A percentile compares a stretch with the other conserved stretches of the same genome.
These are phyloP conservation scores for Cephus runcator DNA, from an alignment of 2,888 invertebrate genomes.

Conservation along the genomic window DNA sequence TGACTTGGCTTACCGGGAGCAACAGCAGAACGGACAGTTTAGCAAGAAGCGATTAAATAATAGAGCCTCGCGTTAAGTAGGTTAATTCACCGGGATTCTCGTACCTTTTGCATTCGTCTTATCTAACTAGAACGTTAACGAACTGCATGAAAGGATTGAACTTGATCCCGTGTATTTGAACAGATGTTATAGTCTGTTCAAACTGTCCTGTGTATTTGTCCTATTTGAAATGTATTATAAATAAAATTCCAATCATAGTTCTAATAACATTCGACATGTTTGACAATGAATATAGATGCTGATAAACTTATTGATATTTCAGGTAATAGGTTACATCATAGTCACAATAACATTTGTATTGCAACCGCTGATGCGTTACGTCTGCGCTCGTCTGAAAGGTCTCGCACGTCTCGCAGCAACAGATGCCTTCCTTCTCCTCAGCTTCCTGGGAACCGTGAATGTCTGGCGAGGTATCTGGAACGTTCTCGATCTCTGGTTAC, in stretches of 20 bases:
- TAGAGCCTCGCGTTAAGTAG: conserved; percentile 32
- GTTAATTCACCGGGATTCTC: conserved; percentile 28
- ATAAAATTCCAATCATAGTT: not conserved
- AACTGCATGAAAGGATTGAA: conserved; percentile 21
- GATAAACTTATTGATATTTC: conserved; percentile 41
- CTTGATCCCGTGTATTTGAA: conserved; percentile 28
- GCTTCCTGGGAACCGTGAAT: conserved; percentile 85
- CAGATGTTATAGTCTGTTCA: not conserved
- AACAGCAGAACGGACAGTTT: conserved; percentile 23
- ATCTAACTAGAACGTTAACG: conserved; percentile 12
- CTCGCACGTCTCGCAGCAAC: conserved; percentile 76
- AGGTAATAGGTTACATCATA: conserved; percentile 80
- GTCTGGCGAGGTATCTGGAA: conserved; percentile 92
- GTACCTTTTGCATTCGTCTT: conserved; percentile 17
- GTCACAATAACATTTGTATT: conserved; percentile 79
- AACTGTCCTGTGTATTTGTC: not conserved
- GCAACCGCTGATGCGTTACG: conserved; percentile 79
- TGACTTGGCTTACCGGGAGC: not conserved
- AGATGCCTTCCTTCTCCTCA: conserved; percentile 80
- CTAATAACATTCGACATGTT: not conserved
- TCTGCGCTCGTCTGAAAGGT: conserved; percentile 76
- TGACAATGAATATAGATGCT: not conserved
- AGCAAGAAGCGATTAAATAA: conserved; percentile 39
- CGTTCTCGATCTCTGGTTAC: conserved; percentile 79
- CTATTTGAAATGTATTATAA: not conserved